phyloP scores from a whole-genome alignment of 2,888 invertebrate species.

The Sicus ferrugineus region DNA sequence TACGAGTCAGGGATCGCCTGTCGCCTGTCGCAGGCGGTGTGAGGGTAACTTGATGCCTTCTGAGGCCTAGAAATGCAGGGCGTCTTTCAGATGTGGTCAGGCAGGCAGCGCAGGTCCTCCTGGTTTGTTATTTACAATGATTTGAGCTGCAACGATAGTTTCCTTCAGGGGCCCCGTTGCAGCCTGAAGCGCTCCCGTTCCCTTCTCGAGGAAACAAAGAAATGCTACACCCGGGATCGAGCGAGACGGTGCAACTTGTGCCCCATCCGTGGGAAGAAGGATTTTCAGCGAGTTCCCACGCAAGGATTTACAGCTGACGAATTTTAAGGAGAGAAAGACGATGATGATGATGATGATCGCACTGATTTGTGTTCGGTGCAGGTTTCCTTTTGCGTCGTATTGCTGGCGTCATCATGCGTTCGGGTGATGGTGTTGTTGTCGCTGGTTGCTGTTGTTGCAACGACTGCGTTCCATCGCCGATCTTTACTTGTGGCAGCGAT shows the following conservation, averaged over 20 bases:
- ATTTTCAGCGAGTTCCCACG: conserved; percentile 55
- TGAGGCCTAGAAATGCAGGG: background rate
- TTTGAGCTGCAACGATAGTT: background rate
- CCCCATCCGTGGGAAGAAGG: conserved; percentile 54
- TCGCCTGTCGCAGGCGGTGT: conserved; percentile 36
- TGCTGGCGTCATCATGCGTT: background rate
- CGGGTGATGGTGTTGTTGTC: conserved; percentile 6
- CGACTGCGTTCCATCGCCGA: too few relatives aligned
- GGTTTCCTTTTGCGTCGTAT: conserved; percentile 23
- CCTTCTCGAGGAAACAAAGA: conserved; percentile 26
- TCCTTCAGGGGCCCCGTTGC: background rate
- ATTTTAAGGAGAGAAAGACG: conserved; percentile 22
- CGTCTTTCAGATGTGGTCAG: background rate
- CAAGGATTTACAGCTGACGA: conserved; percentile 47
- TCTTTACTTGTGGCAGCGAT: conserved; percentile 8
- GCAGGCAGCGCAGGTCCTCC: background rate
- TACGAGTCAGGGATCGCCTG: conserved; percentile 10
- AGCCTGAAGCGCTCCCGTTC: background rate
- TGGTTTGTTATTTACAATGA: background rate
- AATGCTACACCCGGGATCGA: conserved; percentile 30
- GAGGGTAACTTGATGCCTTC: conserved; percentile 39
- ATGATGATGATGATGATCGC: conserved; percentile 33
- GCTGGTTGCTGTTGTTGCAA: background rate
- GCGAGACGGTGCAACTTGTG: conserved; percentile 44
- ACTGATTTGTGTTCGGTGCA: conserved; percentile 40